Evolutionary conservation across 2,888 invertebrate species (phyloP).

Genomic region (Rhabditophanes sp.): DNA sequence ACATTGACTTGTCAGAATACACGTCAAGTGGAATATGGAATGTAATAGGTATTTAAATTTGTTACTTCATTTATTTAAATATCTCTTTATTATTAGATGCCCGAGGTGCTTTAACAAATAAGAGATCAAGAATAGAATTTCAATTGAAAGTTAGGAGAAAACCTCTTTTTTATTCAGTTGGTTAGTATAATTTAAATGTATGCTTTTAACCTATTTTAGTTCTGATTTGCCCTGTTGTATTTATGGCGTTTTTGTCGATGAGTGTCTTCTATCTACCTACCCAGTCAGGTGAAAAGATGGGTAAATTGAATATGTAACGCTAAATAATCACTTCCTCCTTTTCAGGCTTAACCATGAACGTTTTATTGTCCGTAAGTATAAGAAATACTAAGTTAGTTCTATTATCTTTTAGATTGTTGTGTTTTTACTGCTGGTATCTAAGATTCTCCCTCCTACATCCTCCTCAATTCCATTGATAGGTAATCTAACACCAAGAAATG

Average conservation of each 20-base stretch:
- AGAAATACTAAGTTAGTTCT: too few species aligned
- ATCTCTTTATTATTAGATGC: too few species aligned
- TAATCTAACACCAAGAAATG: background rate
- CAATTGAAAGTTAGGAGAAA: conserved; percentile 57
- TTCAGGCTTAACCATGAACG: too few species aligned
- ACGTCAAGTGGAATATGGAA: conserved; percentile 80
- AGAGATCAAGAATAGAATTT: conserved; percentile 49
- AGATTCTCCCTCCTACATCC: conserved; percentile 95
- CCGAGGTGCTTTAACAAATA: conserved; percentile 47
- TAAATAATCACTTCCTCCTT: too few species aligned
- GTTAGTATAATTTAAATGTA: conserved; percentile 3
- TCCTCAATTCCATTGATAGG: conserved; percentile 67
- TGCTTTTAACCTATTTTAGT: too few species aligned
- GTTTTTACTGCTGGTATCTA: conserved; percentile 90
- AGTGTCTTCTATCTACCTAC: conserved; percentile 95
- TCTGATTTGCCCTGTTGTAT: conserved; percentile 88
- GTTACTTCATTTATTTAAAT: too few species aligned
- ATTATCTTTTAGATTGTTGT: conserved; percentile 97
- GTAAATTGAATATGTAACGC: conserved; percentile 25
- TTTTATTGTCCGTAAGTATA: too few species aligned
- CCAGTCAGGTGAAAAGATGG: conserved; percentile 54
- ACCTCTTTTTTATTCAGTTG: conserved; percentile 95
- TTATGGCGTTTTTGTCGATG: conserved; percentile 91
- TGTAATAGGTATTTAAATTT: too few species aligned
- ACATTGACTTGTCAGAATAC: conserved; percentile 19